Evolutionary conservation across 2,113 vertebrate species (phyloP).

Genomic region (Alosa alosa): DNA sequence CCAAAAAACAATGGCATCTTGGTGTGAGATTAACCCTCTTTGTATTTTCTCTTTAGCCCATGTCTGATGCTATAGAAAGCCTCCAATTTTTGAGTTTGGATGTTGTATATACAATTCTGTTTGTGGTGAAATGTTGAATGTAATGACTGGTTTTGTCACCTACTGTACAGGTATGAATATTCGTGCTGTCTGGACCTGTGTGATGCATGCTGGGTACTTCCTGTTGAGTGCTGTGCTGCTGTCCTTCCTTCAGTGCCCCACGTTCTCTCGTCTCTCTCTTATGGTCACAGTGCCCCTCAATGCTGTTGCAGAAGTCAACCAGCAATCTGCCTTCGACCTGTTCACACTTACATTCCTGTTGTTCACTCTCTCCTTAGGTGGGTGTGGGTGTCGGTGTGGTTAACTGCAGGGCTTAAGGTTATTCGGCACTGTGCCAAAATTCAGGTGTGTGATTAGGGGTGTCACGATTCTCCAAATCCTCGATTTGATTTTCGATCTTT

Average conservation of each 20-base stretch:
- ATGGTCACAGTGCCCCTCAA: constrained; percentile 73
- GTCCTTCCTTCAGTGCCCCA: constrained; percentile 70
- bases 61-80: neutral
- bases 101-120: neutral
- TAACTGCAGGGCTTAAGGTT: too few relatives aligned
- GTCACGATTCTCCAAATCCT: too few relatives aligned
- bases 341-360: constrained; percentile 66
- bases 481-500: too few relatives aligned
- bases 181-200: constrained; percentile 66
- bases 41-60: neutral
- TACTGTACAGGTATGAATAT: constrained; percentile 65
- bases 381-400: neutral
- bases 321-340: constrained; percentile 70
- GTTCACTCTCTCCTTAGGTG: constrained; percentile 66
- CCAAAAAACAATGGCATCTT: neutral
- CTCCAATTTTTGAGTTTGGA: neutral
- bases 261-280: constrained; percentile 59
- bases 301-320: constrained; percentile 65
- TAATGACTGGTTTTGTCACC: neutral
- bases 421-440: too few relatives aligned
- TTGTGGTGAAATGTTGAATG: neutral
- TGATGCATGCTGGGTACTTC: constrained; percentile 67
- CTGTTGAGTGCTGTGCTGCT: constrained; percentile 65
- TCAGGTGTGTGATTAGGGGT: too few relatives aligned
- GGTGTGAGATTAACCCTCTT: neutral